These are phyloP conservation scores for Cheilinus undulatus DNA, from an alignment of 2,113 vertebrate species.

Conservation along the genomic window DNA sequence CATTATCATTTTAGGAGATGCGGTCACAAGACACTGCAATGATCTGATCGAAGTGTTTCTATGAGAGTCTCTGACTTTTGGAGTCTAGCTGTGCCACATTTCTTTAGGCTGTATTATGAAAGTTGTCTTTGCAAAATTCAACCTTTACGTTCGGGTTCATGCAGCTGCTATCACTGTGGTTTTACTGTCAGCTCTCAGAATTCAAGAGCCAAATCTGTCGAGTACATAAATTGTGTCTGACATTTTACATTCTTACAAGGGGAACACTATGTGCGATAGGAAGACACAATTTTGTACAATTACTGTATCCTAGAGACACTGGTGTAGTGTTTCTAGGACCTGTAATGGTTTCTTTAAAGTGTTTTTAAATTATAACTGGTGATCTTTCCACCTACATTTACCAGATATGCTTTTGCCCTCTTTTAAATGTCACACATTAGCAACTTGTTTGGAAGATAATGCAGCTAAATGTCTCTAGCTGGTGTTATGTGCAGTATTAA, in stretches of 20 bases:
- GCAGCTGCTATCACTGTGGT: not conserved
- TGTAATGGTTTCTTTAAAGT: not conserved
- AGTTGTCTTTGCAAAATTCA: too few relatives aligned
- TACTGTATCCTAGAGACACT: not conserved
- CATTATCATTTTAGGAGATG: not conserved
- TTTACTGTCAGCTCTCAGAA: conserved; percentile 19
- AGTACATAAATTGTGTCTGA: not conserved
- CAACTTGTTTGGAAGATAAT: not conserved
- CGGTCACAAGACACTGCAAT: too few relatives aligned
- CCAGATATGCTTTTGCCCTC: too few relatives aligned
- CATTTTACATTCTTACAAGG: conserved; percentile 21
- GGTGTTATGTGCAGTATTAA: not conserved
- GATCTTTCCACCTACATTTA: too few relatives aligned
- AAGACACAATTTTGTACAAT: conserved; percentile 13
- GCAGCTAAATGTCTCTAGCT: not conserved
- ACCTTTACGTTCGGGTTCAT: too few relatives aligned
- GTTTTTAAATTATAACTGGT: too few relatives aligned
- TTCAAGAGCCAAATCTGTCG: not conserved
- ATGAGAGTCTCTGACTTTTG: too few relatives aligned
- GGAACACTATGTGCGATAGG: conserved; percentile 4
- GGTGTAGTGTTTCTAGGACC: conserved; percentile 1
- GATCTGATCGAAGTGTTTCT: too few relatives aligned
- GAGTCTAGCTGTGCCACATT: too few relatives aligned
- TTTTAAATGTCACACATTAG: not conserved
- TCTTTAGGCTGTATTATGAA: not conserved